Base-by-base conservation (phyloP, 2,113 vertebrate genomes). In the Epinephelus lanceolatus region DNA sequence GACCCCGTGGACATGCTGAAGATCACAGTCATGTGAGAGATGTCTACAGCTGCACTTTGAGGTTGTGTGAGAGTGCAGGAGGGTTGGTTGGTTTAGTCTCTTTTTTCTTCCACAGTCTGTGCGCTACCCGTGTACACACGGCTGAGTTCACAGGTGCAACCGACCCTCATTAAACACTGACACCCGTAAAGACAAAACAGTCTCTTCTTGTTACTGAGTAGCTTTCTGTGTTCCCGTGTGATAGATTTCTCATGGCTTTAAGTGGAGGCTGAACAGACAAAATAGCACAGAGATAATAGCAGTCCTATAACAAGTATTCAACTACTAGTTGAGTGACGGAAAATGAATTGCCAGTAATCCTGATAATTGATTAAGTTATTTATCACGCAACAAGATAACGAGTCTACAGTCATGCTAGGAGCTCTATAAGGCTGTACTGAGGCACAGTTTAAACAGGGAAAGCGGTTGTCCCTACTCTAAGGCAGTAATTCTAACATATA, bases 1-100 rank as follows among this genome's bases (percentile, higher is more conserved):
- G 53, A 71, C 71, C 84, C 80, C 5, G 75, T 76, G 82, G 82
- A 87, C 78, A 90, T 77, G 80, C 65, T 68, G 84, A 33, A 86
- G 91, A 88, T 94, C 89, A 85, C 91, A 93, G 86, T 63, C 40
- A 77, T 85, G 91, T 91, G 91, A 89, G 83, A 93, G 68, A 79
- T 45, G 59, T 89, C 86, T 87, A 59, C 85, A 86, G 81, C 87
- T 89, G 84, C 88, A 89, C 88, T 92, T 91, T 92, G 88, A 93
- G 89, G 60, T 49, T 72, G 78, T 82, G 23, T 63, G 78, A 66
- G 85, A 81, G 83, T 5, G n/a, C 51, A 49, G 21, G 71, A 61
- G 25, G 70, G 59, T 61, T 13, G 18, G 33, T 55, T 37, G 59
- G 63, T 89, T 83, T 15, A 40, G 65, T 73, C 74, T 83, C 18